Evolutionary conservation across 1,140 invertebrate species (phyloP), one percentile per base, ranked within the genome.

Genomic region (Callitettix versicolor): DNA sequence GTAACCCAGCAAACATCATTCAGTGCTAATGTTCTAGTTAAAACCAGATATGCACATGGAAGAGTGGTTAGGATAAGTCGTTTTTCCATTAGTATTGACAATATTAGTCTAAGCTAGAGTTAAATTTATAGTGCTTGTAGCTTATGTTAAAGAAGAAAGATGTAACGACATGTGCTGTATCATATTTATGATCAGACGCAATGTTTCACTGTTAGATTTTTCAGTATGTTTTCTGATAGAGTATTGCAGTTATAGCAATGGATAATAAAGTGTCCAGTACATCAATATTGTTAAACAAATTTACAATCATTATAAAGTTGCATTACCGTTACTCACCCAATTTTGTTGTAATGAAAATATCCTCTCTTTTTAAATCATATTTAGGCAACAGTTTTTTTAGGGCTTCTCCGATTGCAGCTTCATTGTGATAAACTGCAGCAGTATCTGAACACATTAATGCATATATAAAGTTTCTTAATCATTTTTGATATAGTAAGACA

Each of bases 261-360:
- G 53, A 14, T 18, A 41, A 6, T 41, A 22, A n/a, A 3, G 18
- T 42, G 20, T 40, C 20, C 50, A 40, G 40, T 43, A 52, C 11
- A 5, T 15, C 6, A 6, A 7, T 34, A 34, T 7, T 34, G 33
- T 34, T 7, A 7, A 14, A 20, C 2, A 11, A 51, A 40, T 42
- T 50, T 9, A 12, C 41, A 54, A n/a, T n/a, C n/a, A n/a, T n/a
- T n/a, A 47, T 11, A 51, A 51, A 40, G 42, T n/a, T n/a, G n/a
- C n/a, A n/a, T n/a, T n/a, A n/a, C n/a, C n/a, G n/a, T n/a, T 24
- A 63, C 70, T 68, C 75, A 84, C 85, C 72, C 56, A 88, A 67
- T 74, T 89, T 89, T 18, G 82, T 82, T 26, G 84, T 88, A 12
- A 89, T 77, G 63, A 89, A 91, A 55, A 91, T 75, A 67, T 91